These are phyloP conservation scores for Centroberyx gerrardi DNA, from an alignment of 2,797 vertebrate genomes.

Conservation along the genomic window DNA sequence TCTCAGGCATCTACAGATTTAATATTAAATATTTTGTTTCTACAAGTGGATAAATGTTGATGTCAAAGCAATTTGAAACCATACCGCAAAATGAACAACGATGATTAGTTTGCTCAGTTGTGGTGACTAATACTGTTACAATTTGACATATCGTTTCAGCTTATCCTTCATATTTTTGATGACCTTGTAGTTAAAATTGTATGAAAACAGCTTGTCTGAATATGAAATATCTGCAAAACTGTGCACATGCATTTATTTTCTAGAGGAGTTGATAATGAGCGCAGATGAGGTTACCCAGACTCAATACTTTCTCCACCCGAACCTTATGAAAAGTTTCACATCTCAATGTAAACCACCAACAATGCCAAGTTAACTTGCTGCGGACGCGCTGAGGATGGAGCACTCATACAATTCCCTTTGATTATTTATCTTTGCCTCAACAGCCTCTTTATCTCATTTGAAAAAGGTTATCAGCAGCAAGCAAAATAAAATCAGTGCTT, in stretches of 20 bases:
- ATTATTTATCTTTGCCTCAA: slow-evolving; percentile 16
- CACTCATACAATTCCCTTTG: not conserved
- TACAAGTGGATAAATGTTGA: not conserved
- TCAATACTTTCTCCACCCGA: slow-evolving; percentile 14
- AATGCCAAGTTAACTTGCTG: not conserved
- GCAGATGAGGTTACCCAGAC: slow-evolving; percentile 35
- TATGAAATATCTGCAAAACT: not conserved
- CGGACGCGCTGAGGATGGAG: not conserved
- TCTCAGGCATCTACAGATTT: not conserved
- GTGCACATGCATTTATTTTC: slow-evolving; percentile 18
- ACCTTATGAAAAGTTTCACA: slow-evolving; percentile 17
- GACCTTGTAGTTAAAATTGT: not conserved
- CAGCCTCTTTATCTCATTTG: slow-evolving; percentile 13
- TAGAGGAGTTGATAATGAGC: slow-evolving; percentile 24
- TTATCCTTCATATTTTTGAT: not conserved
- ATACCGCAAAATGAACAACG: not conserved
- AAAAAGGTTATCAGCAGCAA: slow-evolving; percentile 8
- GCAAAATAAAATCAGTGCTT: not conserved
- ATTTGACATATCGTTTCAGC: not conserved
- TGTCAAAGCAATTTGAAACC: not conserved
- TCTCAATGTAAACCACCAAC: slow-evolving; percentile 30
- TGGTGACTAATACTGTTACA: not conserved
- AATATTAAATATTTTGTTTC: not conserved
- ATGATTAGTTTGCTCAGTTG: not conserved
- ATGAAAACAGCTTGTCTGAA: not conserved